These are phyloP conservation scores for Hofmannophila pseudospretella DNA, from an alignment of 2,888 invertebrate genomes.

Conservation along the genomic window DNA sequence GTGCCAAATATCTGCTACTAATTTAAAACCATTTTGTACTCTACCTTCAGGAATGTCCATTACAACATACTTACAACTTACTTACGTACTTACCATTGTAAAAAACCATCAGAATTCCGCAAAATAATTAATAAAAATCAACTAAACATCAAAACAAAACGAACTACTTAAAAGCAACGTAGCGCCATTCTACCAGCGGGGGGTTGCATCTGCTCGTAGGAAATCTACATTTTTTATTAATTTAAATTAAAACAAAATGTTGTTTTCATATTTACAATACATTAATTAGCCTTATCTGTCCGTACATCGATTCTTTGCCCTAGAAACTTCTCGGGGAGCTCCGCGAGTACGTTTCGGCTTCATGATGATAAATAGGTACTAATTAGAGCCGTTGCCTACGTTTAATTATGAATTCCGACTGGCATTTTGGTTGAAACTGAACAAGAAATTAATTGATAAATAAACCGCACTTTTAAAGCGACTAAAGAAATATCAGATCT, in stretches of 20 bases:
- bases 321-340: background rate
- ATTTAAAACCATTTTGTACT: no score
- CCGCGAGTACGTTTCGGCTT: background rate
- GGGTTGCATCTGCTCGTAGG: slow-evolving; percentile 28
- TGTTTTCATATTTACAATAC: slow-evolving; percentile 36
- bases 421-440: no score
- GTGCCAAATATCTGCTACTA: no score
- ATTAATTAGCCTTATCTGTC: slow-evolving; percentile 41
- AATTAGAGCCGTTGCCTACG: background rate
- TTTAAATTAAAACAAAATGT: slow-evolving; percentile 29
- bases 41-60: no score
- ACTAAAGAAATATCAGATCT: no score
- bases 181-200: slow-evolving; percentile 7
- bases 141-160: background rate
- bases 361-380: background rate
- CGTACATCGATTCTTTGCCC: slow-evolving; percentile 9
- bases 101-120: background rate
- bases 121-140: background rate
- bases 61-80: no score
- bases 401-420: no score
- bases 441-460: no score
- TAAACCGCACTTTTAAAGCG: no score
- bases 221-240: slow-evolving; percentile 21
- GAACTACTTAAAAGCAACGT: background rate
- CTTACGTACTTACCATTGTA: no score